These are phyloP conservation scores for Siderastrea radians DNA, from an alignment of 92 coral and sea anemone genomes.

Conservation along the genomic window DNA sequence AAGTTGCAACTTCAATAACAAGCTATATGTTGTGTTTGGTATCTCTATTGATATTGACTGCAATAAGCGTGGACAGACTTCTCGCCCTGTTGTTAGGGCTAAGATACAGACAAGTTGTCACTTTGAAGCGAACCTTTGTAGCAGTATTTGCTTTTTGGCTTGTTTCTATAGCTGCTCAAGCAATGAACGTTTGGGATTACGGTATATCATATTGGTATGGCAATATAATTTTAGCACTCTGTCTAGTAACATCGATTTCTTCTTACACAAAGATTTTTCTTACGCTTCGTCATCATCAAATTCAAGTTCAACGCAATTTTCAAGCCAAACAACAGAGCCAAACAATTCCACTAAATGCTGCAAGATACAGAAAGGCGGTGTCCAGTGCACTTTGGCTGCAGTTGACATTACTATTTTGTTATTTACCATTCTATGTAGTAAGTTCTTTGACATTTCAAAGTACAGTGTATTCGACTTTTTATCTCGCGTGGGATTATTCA, in stretches of 20 bases:
- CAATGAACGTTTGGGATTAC: background rate
- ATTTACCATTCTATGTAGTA: background rate
- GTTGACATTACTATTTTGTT: background rate
- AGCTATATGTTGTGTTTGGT: background rate
- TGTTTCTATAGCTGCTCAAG: background rate
- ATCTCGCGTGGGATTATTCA: background rate
- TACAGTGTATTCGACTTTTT: no score
- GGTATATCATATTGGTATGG: background rate
- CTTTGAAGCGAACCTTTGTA: background rate
- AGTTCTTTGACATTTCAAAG: background rate
- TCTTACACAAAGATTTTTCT: background rate
- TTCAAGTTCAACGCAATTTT: background rate
- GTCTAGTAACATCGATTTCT: background rate
- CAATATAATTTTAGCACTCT: background rate
- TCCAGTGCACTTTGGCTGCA: background rate
- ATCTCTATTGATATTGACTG: background rate
- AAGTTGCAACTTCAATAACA: background rate
- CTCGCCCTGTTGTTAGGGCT: conserved; percentile 10
- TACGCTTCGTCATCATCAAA: background rate
- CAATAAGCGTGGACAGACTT: conserved; percentile 21
- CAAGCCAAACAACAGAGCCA: no score
- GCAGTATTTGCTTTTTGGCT: background rate
- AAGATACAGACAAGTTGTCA: conserved; percentile 27
- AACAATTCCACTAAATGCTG: no score
- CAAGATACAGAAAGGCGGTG: background rate